Evolutionary conservation across 2,113 vertebrate species (phyloP), one percentile per base, ranked within the genome.

Genomic region (Benitochromis conjunctus): DNA sequence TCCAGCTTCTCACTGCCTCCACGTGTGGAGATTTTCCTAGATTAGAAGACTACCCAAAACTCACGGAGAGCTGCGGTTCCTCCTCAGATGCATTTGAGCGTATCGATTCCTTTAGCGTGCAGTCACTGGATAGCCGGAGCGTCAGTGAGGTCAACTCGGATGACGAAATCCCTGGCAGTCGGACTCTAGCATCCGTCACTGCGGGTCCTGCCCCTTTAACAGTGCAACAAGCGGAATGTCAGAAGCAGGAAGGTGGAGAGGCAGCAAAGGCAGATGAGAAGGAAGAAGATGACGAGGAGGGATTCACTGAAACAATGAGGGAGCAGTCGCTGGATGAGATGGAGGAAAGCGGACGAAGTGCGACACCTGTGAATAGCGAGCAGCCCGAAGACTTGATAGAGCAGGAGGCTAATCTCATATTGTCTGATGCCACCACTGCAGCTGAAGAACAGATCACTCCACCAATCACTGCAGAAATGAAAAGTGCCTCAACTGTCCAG

Each of bases 121-220:
- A 99, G 94, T 99, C 99, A 3, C 94, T 99, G 90, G 98, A 99
- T 8, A 99, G 99, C 86, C 97, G 97, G 58, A 99, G 99, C 6
- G 98, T 99, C 38, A 99, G 99, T 1, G 99, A 99, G 93, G 98
- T 99, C 41, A 99, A 99, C 93, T 99, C 99, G 0, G 99, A 99
- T 34, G 99, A 99, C 24, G 99, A 99, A 26, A 94, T 97, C 31
- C 96, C 99, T 1, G 97, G 97, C 57, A 97, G 96, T 88, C 97
- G 96, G 92, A 96, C 97, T 13, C 95, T 97, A 19, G 96, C 95
- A 0, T 98, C 98, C 13, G 94, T 97, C 1, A 91, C 96, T 1
- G 93, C 96, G 19, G 95, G 93, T 66, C 78, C 97, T 80, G 79
- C 95, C 56, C 82, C 92, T 7, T 76, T 87, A 1, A 92, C 96